These are phyloP conservation scores for Heteropelma amictum DNA, from an alignment of 2,888 invertebrate genomes.

Conservation along the genomic window DNA sequence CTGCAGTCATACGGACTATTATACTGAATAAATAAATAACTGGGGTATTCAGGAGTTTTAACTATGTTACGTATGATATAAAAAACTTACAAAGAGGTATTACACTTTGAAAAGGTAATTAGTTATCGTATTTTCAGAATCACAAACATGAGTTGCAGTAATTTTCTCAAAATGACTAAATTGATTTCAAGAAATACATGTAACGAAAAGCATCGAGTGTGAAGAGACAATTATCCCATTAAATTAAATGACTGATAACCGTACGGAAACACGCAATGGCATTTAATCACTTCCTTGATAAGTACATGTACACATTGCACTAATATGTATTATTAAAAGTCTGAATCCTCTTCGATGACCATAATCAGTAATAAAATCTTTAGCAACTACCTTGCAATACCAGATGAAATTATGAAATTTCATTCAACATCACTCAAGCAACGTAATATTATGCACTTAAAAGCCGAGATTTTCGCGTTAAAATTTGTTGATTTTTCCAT, in stretches of 20 bases:
- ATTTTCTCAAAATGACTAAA: no score
- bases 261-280: constrained; percentile 49
- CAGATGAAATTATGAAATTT: constrained; percentile 51
- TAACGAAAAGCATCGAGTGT: no score
- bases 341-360: constrained; percentile 35
- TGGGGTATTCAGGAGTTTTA: no score
- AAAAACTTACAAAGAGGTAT: no score
- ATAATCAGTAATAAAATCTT: constrained; percentile 49
- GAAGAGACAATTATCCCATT: constrained; percentile 53
- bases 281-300: constrained; percentile 28
- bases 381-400: constrained; percentile 27
- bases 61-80: no score
- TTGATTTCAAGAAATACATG: no score
- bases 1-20: no score
- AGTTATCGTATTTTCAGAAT: not conserved
- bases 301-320: constrained; percentile 7
- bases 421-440: constrained; percentile 33
- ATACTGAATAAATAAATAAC: no score
- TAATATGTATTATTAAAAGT: not conserved
- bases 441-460: constrained; percentile 33
- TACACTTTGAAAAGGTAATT: no score
- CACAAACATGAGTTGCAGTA: no score
- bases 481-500: not conserved
- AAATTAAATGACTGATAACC: constrained; percentile 50
- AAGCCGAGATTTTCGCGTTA: no score